phyloP scores from a whole-genome alignment of 2,113 vertebrate species.

The Oreotragus oreotragus region DNA sequence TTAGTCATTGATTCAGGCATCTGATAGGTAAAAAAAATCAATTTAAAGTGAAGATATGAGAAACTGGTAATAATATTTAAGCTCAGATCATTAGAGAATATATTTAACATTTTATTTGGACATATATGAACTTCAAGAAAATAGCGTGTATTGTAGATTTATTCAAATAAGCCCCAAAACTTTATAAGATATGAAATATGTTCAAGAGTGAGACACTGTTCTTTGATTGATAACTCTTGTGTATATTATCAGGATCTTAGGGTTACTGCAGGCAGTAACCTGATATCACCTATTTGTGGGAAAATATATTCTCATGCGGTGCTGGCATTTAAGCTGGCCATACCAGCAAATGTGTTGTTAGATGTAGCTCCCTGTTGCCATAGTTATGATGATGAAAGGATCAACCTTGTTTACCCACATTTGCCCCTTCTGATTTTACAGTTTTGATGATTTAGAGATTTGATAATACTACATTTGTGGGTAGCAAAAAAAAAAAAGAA shows the following conservation, averaged over 20 bases:
- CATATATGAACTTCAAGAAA: neutral
- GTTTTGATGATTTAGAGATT: slow-evolving; percentile 22
- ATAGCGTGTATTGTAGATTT: neutral
- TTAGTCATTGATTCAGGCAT: neutral
- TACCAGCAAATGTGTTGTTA: neutral
- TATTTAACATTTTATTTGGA: neutral
- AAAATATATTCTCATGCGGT: neutral
- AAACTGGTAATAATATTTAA: neutral
- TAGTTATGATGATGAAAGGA: neutral
- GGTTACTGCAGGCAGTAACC: neutral
- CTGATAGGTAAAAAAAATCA: neutral
- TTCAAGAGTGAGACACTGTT: neutral
- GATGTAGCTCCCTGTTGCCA: neutral
- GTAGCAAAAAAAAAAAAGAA: neutral
- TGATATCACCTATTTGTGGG: neutral
- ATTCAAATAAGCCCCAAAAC: neutral
- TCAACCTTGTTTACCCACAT: neutral
- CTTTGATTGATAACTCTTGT: neutral
- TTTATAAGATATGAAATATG: neutral
- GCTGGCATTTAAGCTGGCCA: neutral
- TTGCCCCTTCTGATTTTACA: neutral
- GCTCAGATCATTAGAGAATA: neutral
- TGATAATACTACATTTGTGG: neutral
- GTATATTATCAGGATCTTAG: neutral
- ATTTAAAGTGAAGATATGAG: neutral